These are phyloP conservation scores for Lethrus apterus DNA, from an alignment of 1,140 invertebrate species.

Conservation along the genomic window DNA sequence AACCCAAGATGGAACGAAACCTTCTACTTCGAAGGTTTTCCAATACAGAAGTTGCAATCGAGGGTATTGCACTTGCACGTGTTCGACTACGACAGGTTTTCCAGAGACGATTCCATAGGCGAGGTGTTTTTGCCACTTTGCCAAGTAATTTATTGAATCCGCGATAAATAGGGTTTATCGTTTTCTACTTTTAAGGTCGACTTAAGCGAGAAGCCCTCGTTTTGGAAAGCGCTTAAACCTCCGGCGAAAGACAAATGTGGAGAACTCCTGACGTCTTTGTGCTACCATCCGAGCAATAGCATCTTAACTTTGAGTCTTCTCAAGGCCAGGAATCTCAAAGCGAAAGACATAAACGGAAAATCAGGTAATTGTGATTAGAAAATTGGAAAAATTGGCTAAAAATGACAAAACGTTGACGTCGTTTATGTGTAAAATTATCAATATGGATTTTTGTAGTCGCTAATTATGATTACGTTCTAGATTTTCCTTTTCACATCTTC, in stretches of 20 bases:
- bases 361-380: no score
- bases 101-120: constrained; percentile 91
- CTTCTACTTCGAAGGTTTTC: constrained; percentile 95
- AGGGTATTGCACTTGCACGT: constrained; percentile 89
- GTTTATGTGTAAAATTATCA: no score
- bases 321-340: constrained; percentile 87
- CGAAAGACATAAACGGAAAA: constrained; percentile 91
- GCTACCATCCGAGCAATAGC: constrained; percentile 87
- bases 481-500: no score
- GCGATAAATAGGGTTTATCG: background rate
- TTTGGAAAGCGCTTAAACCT: constrained; percentile 88
- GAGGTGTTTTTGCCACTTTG: constrained; percentile 89
- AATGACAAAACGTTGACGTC: no score
- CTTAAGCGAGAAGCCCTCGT: constrained; percentile 81
- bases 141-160: constrained; percentile 58
- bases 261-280: constrained; percentile 82
- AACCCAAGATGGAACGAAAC: constrained; percentile 98
- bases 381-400: no score
- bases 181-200: constrained; percentile 60
- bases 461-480: no score
- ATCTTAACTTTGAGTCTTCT: constrained; percentile 79
- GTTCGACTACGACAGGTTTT: constrained; percentile 93
- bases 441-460: no score
- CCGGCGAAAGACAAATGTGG: constrained; percentile 88
- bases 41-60: constrained; percentile 86